Conservation (phyloP, 2,113 vertebrate species). For the Zosterops japonicus region DNA sequence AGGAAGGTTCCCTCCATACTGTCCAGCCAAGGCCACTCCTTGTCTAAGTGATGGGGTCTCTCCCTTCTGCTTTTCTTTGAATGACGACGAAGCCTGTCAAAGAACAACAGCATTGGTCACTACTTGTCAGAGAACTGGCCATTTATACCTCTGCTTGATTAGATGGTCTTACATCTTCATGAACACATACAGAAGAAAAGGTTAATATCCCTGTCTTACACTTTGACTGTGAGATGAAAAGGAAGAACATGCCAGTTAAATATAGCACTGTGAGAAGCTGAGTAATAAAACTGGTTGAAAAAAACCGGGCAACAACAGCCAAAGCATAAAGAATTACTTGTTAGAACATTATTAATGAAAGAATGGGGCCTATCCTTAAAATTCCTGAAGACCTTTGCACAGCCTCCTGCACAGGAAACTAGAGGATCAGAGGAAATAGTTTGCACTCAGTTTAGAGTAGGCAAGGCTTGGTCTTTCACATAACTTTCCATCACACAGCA, state of each 20-base stretch:
- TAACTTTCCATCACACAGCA: slow-evolving; percentile 30
- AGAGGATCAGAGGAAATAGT: neutral
- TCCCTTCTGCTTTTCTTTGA: slow-evolving; percentile 87
- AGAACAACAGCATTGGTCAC: slow-evolving; percentile 39
- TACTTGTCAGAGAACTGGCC: neutral
- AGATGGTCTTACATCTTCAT: neutral
- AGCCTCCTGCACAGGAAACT: neutral
- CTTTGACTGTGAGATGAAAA: neutral
- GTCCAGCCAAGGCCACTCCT: slow-evolving; percentile 80
- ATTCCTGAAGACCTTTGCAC: neutral
- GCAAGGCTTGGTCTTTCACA: neutral
- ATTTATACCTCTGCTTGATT: neutral
- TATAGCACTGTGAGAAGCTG: neutral
- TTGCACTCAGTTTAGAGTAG: neutral
- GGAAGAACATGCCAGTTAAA: slow-evolving; percentile 23
- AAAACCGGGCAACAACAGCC: neutral
- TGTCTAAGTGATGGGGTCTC: slow-evolving; percentile 80
- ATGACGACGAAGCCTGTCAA: slow-evolving; percentile 83
- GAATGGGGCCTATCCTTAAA: neutral
- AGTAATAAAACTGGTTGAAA: neutral
- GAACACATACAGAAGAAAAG: neutral
- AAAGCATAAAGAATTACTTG: neutral
- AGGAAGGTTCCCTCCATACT: slow-evolving; percentile 82
- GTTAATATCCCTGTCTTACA: neutral
- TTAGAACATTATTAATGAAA: slow-evolving; percentile 31